phyloP scores from a whole-genome alignment of 2,888 invertebrate species.

The Agonopterix heracliana region DNA sequence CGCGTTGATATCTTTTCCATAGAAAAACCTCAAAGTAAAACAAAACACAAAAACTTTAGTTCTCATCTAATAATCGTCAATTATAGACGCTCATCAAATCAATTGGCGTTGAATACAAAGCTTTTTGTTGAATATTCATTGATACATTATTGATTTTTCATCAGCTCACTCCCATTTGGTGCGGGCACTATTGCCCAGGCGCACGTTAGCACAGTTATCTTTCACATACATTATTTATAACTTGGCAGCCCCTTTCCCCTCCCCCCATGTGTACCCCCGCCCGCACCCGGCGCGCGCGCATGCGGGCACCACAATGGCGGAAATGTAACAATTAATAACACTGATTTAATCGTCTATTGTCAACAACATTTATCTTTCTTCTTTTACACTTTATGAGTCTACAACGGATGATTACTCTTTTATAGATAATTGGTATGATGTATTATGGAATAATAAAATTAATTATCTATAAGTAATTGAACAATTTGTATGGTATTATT shows the following conservation, averaged over 20 bases:
- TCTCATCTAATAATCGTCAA: conserved; percentile 10
- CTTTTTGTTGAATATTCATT: conserved; percentile 37
- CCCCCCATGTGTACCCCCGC: conserved; percentile 10
- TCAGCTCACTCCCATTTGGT: conserved; percentile 25
- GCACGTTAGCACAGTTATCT: conserved; percentile 50
- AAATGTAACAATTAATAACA: conserved; percentile 51
- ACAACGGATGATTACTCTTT: not conserved
- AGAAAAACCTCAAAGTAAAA: no score
- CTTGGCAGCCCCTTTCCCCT: conserved; percentile 24
- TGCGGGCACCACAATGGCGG: conserved; percentile 46
- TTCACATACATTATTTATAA: conserved; percentile 49
- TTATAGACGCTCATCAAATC: conserved; percentile 27
- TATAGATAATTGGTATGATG: no score
- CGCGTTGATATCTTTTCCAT: no score
- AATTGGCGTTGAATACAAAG: conserved; percentile 32
- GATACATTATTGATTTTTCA: conserved; percentile 39
- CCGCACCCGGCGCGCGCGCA: conserved; percentile 29
- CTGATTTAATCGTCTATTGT: conserved; percentile 58
- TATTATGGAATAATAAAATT: no score
- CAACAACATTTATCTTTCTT: conserved; percentile 21
- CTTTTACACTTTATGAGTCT: conserved; percentile 24
- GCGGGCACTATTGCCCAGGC: conserved; percentile 26
- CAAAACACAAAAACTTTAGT: not conserved
- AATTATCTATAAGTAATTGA: no score
- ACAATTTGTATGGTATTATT: no score